phyloP scores from a whole-genome alignment of 2,113 vertebrate species.

The Onychorhynchus coronatus region DNA sequence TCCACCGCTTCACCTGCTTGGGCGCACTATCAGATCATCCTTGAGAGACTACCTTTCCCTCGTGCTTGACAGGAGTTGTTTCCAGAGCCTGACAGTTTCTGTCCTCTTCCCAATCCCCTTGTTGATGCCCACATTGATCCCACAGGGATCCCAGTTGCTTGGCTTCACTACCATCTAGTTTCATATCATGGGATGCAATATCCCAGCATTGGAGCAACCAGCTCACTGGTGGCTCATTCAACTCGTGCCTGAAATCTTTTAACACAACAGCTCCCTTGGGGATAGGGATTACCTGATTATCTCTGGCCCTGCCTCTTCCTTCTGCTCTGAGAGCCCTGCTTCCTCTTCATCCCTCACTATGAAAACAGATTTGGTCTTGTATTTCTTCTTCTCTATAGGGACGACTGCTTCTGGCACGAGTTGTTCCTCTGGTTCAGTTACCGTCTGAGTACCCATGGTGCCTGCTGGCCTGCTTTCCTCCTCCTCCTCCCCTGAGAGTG shows the following conservation, averaged over 20 bases:
- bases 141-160: not conserved
- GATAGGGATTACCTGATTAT: not conserved
- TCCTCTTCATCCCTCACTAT: not conserved
- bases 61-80: not conserved
- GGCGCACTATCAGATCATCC: not conserved
- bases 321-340: not conserved
- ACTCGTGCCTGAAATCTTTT: not conserved
- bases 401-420: not conserved
- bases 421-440: not conserved
- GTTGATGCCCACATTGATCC: not conserved
- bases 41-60: not conserved
- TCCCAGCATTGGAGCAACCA: not conserved
- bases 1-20: not conserved
- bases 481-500: not conserved
- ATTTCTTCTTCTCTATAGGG: not conserved
- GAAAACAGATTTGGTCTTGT: not conserved
- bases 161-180: not conserved
- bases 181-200: not conserved
- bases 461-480: not conserved
- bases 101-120: not conserved
- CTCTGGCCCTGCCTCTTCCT: not conserved
- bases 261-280: not conserved
- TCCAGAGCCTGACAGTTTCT: not conserved
- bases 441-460: not conserved
- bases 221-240: not conserved